These are phyloP conservation scores for Drosophila longiperda DNA, from an alignment of 2,888 invertebrate genomes.

Conservation along the genomic window DNA sequence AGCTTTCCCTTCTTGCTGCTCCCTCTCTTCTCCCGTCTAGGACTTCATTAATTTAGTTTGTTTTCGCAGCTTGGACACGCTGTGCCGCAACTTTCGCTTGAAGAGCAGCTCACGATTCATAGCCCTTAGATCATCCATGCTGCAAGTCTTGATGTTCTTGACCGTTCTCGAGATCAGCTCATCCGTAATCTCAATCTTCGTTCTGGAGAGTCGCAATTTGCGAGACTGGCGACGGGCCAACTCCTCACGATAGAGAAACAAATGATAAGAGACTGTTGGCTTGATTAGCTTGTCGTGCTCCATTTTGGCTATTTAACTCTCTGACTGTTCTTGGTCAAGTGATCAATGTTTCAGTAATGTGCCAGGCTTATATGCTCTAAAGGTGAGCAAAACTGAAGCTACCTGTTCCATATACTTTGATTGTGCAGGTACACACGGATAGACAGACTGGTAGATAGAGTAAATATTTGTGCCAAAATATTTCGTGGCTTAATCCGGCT, in stretches of 20 bases:
- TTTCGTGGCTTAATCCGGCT: slow-evolving; percentile 69
- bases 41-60: slow-evolving; percentile 32
- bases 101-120: slow-evolving; percentile 69
- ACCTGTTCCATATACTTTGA: slow-evolving; percentile 13
- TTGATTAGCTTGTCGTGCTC: slow-evolving; percentile 54
- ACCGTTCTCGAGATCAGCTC: slow-evolving; percentile 68
- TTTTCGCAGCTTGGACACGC: slow-evolving; percentile 57
- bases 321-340: slow-evolving; percentile 42
- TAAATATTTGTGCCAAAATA: slow-evolving; percentile 79
- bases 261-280: slow-evolving; percentile 70
- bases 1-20: background rate
- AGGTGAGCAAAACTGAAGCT: background rate
- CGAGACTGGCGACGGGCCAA: slow-evolving; percentile 64
- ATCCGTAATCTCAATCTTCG: slow-evolving; percentile 72
- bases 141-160: slow-evolving; percentile 66
- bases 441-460: slow-evolving; percentile 16
- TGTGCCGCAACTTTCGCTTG: slow-evolving; percentile 62
- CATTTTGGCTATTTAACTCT: slow-evolving; percentile 39
- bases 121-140: slow-evolving; percentile 70
- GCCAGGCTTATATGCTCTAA: slow-evolving; percentile 36
- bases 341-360: slow-evolving; percentile 16
- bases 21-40: background rate
- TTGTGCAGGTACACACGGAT: slow-evolving; percentile 6
- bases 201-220: slow-evolving; percentile 59
- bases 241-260: slow-evolving; percentile 69